Evolutionary conservation across 64 coral and sea anemone species (phyloP).

Genomic region (Pachyseris speciosa): DNA sequence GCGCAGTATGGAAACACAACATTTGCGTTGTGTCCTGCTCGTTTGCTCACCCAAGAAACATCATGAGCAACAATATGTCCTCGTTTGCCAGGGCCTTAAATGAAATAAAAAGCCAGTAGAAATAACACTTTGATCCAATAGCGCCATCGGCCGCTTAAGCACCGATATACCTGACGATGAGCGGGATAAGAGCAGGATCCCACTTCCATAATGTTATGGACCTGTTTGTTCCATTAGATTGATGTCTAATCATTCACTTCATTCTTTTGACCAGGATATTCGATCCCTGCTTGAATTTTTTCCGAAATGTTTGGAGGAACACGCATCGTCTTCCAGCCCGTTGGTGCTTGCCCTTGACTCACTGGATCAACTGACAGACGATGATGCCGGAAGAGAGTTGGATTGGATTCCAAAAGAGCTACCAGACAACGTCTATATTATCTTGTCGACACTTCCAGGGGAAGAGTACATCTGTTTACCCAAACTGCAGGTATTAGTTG

Average conservation of each 20-base stretch:
- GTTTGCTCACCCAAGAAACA: too few species aligned
- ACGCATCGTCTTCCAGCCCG: slow-evolving; percentile 40
- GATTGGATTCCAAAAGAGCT: slow-evolving; percentile 76
- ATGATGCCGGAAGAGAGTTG: slow-evolving; percentile 54
- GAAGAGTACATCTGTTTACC: slow-evolving; percentile 66
- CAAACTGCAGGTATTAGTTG: slow-evolving; percentile 48
- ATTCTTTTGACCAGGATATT: slow-evolving; percentile 52
- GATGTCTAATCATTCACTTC: not conserved
- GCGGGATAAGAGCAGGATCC: too few species aligned
- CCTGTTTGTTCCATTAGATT: too few species aligned
- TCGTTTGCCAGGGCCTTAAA: too few species aligned
- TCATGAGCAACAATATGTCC: too few species aligned
- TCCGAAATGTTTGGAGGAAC: slow-evolving; percentile 52
- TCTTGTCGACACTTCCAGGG: slow-evolving; percentile 72
- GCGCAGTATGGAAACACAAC: too few species aligned
- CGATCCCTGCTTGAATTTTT: slow-evolving; percentile 56
- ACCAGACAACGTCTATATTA: slow-evolving; percentile 61
- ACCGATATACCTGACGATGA: too few species aligned
- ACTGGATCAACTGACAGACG: slow-evolving; percentile 73
- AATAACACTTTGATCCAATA: too few species aligned
- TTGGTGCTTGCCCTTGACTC: slow-evolving; percentile 74
- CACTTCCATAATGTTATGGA: too few species aligned
- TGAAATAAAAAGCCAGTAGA: too few species aligned
- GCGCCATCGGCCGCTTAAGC: too few species aligned
- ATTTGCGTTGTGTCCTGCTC: too few species aligned